A percentile compares a stretch with the other conserved stretches of the same genome.
These are phyloP conservation scores for Tenthredo notha DNA, from an alignment of 2,888 invertebrate genomes.

Conservation along the genomic window DNA sequence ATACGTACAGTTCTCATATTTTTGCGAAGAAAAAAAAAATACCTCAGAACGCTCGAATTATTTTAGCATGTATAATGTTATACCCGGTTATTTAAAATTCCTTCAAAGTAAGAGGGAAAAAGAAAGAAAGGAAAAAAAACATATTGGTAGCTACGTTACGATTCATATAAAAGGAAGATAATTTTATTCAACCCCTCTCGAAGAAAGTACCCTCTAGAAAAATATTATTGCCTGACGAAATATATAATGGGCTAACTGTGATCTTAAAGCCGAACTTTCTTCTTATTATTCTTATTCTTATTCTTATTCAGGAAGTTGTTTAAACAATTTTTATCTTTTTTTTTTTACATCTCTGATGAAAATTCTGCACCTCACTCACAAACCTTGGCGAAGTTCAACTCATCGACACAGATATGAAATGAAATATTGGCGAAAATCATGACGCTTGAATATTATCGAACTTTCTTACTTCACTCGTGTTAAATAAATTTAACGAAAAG, in stretches of 20 bases:
- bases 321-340: not conserved
- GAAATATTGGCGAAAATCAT: conserved; percentile 9
- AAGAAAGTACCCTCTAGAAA: conserved; percentile 12
- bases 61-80: not conserved
- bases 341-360: not conserved
- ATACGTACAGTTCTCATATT: not conserved
- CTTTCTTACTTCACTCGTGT: not conserved
- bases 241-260: not conserved
- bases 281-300: not conserved
- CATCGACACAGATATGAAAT: not conserved
- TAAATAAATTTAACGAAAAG: not conserved
- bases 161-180: conserved; percentile 14
- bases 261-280: not conserved
- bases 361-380: not conserved
- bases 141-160: not conserved
- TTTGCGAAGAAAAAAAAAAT: not conserved
- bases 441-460: not conserved
- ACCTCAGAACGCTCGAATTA: not conserved
- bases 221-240: conserved; percentile 32
- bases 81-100: not conserved
- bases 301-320: not conserved
- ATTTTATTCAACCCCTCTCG: not conserved
- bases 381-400: not conserved
- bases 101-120: not conserved
- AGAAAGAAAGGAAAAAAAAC: not conserved